These are phyloP conservation scores for Calidris pygmaea DNA, from an alignment of 2,113 vertebrate genomes.

Conservation along the genomic window DNA sequence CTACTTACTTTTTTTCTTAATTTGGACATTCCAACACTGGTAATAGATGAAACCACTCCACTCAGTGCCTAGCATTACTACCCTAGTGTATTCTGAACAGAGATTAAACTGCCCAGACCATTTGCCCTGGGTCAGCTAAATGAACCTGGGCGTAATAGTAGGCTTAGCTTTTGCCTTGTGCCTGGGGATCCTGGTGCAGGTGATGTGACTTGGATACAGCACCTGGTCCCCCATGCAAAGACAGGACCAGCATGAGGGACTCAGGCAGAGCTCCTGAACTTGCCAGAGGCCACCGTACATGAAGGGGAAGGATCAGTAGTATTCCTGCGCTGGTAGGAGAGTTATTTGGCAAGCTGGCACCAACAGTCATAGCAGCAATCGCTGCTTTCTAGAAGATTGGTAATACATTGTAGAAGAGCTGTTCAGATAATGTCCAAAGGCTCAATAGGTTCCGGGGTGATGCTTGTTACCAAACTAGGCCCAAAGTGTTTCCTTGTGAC, in stretches of 20 bases:
- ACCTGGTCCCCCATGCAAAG: neutral
- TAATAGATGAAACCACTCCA: neutral
- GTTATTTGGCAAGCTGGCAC: neutral
- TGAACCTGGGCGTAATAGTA: neutral
- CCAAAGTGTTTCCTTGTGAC: neutral
- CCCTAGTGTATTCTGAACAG: neutral
- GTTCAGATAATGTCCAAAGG: neutral
- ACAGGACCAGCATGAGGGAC: neutral
- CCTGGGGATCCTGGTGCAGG: neutral
- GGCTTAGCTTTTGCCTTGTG: neutral
- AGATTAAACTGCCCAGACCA: neutral
- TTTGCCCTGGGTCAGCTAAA: neutral
- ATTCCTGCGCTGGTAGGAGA: neutral
- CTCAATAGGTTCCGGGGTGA: neutral
- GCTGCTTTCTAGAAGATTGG: neutral
- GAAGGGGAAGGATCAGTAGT: neutral
- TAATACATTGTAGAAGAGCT: neutral
- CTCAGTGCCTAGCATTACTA: neutral
- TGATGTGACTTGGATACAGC: neutral
- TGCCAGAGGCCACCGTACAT: neutral
- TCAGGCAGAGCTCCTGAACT: neutral
- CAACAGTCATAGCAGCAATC: neutral
- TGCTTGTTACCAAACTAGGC: neutral
- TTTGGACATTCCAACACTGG: neutral
- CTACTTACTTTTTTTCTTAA: neutral